Conservation (phyloP, 2,797 vertebrate species). For the Heliangelus exortis region DNA sequence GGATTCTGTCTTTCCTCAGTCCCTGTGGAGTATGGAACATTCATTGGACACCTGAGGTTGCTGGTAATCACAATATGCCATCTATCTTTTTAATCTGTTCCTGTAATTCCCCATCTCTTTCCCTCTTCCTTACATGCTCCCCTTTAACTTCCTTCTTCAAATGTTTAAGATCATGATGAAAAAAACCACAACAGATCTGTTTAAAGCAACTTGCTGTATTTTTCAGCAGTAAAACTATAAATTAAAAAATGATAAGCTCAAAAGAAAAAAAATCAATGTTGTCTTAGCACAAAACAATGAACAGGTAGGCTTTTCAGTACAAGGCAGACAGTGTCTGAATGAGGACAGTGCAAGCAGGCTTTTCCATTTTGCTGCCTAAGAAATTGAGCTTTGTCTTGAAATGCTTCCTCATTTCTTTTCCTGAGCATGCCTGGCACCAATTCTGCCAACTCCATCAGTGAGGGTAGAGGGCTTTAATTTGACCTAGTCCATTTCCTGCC, state of each 20-base stretch:
- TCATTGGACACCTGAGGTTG: neutral
- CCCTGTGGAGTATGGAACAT: rapidly evolving
- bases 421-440: neutral
- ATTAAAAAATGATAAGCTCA: neutral
- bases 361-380: neutral
- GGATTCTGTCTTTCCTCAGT: neutral
- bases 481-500: neutral
- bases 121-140: neutral
- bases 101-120: neutral
- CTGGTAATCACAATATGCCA: neutral
- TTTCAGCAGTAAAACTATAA: neutral
- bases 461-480: neutral
- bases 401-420: neutral
- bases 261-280: neutral
- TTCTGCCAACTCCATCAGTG: neutral
- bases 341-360: neutral
- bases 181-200: neutral
- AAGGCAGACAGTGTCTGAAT: too few species aligned
- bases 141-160: neutral
- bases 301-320: neutral
- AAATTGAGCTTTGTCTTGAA: neutral
- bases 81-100: neutral
- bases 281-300: neutral
- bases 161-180: neutral
- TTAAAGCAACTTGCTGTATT: constrained; percentile 7